These are phyloP conservation scores for Cheilosia grossa DNA, from an alignment of 2,888 invertebrate species.

Conservation along the genomic window DNA sequence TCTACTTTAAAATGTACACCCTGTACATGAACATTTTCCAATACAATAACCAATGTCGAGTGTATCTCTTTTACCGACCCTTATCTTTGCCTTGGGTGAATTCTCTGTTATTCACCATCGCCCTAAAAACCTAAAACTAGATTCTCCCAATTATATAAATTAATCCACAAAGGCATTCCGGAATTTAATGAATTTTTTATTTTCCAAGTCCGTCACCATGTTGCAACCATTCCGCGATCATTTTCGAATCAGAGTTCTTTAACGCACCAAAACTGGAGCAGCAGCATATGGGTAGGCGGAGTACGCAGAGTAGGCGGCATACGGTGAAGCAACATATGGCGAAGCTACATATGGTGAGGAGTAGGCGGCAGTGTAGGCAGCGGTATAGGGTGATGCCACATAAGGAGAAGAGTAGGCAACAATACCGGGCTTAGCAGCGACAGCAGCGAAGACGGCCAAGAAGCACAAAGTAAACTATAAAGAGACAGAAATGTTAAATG, in stretches of 20 bases:
- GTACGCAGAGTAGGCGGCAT: conserved; percentile 68
- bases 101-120: no score
- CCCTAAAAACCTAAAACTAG: no score
- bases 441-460: conserved; percentile 58
- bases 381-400: conserved; percentile 59
- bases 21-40: no score
- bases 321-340: conserved; percentile 63
- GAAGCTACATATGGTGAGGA: conserved; percentile 53
- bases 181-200: neutral
- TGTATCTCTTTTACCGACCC: no score
- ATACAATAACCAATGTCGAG: no score
- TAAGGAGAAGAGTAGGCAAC: conserved; percentile 62
- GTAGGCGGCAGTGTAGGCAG: conserved; percentile 53
- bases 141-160: neutral
- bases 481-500: neutral
- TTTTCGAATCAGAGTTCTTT: conserved; percentile 12
- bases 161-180: neutral
- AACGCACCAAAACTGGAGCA: conserved; percentile 63
- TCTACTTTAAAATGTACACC: no score
- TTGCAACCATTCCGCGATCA: neutral
- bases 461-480: conserved; percentile 63
- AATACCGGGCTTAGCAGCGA: conserved; percentile 64
- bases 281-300: conserved; percentile 67
- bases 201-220: conserved; percentile 18
- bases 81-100: no score